Evolutionary conservation across 2,113 vertebrate genomes (phyloP), one percentile per base, ranked within the genome.

Genomic region (Crotophaga sulcirostris): DNA sequence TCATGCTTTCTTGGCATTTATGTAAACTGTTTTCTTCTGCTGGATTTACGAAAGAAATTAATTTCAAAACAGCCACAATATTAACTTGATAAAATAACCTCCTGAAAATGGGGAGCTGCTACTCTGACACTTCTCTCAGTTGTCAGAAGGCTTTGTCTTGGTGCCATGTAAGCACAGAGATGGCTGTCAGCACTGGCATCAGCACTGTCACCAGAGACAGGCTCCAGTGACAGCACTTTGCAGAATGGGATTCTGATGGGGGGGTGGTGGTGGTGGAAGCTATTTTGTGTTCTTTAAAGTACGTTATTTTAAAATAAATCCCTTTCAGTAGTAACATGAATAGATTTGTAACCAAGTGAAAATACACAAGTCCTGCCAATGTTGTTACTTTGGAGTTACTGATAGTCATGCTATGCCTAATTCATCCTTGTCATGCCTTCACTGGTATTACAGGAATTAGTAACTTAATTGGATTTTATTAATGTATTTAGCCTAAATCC

Each of bases 231-330:
- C 20, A 89, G 24, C 24, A 52, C 15, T 87, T 80, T 10, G n/a
- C 49, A 82, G 62, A 85, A 91, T 16, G 21, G n/a, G 45, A 73
- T 80, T 74, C 55, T 67, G 45, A 59, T 9, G 28, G 38, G 3
- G 33, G 6, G 3, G 34, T 26, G 13, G 18, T 26, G 42, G 17
- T 45, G 10, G 33, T 1, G 4, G 33, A 0, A 0, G 68, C 16
- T 60, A 34, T 52, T 59, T 80, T 23, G 47, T 24, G 9, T 42
- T 87, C 51, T 76, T 72, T 58, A 44, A 94, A 87, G 49, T 16
- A 5, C 9, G 47, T 73, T 69, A 40, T 66, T 92, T 66, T 31
- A 29, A 92, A 85, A 90, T 33, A 47, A 52, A 52, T 60, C n/a
- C 55, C n/a, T 77, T 91, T 56, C 47, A 59, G 59, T 13, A 67